phyloP scores from a whole-genome alignment of 2,888 invertebrate species.

The Pollenia labialis region DNA sequence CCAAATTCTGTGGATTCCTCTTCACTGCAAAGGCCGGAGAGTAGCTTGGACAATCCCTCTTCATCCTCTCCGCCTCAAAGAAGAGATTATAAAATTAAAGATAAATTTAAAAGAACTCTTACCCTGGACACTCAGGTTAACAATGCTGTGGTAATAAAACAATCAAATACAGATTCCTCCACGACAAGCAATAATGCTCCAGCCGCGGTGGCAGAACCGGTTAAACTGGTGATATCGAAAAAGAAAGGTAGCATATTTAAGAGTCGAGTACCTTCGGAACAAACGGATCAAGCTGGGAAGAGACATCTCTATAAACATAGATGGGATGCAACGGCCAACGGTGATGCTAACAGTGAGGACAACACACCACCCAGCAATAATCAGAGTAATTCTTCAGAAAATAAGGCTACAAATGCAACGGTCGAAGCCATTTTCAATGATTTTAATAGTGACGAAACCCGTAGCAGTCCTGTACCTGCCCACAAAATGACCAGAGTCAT shows the following conservation, averaged over 20 bases:
- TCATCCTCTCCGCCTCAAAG: conserved; percentile 80
- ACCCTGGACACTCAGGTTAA: conserved; percentile 80
- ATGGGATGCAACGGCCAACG: conserved; percentile 91
- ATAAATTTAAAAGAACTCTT: conserved; percentile 83
- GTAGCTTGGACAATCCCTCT: conserved; percentile 70
- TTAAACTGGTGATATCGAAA: conserved; percentile 90
- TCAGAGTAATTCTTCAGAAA: conserved; percentile 72
- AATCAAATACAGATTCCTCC: conserved; percentile 65
- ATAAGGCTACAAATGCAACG: conserved; percentile 74
- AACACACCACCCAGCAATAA: conserved; percentile 70
- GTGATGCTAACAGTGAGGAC: conserved; percentile 78
- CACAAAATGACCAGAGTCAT: conserved; percentile 77
- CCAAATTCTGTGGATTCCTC: conserved; percentile 76
- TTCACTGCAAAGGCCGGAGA: conserved; percentile 73
- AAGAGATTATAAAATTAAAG: conserved; percentile 83
- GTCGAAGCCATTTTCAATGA: conserved; percentile 80
- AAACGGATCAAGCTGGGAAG: conserved; percentile 85
- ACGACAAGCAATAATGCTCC: conserved; percentile 79
- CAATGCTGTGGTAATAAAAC: conserved; percentile 75
- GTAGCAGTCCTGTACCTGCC: conserved; percentile 79
- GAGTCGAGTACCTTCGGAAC: conserved; percentile 87
- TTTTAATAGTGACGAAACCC: conserved; percentile 79
- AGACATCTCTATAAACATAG: conserved; percentile 94
- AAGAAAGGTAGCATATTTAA: conserved; percentile 96
- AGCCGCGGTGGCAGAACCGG: conserved; percentile 84